Evolutionary conservation across 2,113 vertebrate species (phyloP), one percentile per base, ranked within the genome.

Genomic region (Nesogale talazaci): DNA sequence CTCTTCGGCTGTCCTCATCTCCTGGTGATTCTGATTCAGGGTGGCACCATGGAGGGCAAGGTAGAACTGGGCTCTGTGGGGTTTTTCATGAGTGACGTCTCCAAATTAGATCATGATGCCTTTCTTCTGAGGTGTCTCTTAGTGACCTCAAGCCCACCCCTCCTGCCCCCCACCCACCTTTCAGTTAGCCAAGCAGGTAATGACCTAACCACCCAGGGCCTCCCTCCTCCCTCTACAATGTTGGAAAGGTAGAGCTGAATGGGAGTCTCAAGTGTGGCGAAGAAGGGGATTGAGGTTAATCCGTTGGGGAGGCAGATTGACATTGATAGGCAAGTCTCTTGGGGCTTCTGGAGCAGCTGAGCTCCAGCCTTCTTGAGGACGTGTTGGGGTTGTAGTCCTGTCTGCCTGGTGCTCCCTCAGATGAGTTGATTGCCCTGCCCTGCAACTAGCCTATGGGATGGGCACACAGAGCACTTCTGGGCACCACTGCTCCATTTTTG

Each of bases 271-370:
- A 90, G 16, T 5, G 3, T 12, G 57, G 29, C 77, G 59, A 89
- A 83, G 87, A 40, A 89, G 83, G 29, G 29, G 31, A 31, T 25
- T 81, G 15, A 86, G 90, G 17, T 65, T 27, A 88, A 78, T 88
- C 40, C 27, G 31, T 63, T 22, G 59, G 81, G 25, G 46, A 52
- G 46, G n/a, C n/a, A n/a, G n/a, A n/a, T n/a, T n/a, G n/a, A n/a
- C 59, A 61, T 52, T 17, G 17, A 20, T 29, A 67, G 86, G 81
- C 14, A 42, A 61, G 22, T 79, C 12, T 83, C 80, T 75, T 36
- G 7, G 16, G 52, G 52, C 52, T 15, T 20, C 15, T 83, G 61
- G 8, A n/a, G 12, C 59, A 17, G 36, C 25, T 46, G 31, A 78
- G 6, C n/a, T 81, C 34, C 9, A 40, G 25, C 19, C 67, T 78